These are phyloP conservation scores for Trichonephila clavata DNA, from an alignment of 1,140 invertebrate species.

Conservation along the genomic window DNA sequence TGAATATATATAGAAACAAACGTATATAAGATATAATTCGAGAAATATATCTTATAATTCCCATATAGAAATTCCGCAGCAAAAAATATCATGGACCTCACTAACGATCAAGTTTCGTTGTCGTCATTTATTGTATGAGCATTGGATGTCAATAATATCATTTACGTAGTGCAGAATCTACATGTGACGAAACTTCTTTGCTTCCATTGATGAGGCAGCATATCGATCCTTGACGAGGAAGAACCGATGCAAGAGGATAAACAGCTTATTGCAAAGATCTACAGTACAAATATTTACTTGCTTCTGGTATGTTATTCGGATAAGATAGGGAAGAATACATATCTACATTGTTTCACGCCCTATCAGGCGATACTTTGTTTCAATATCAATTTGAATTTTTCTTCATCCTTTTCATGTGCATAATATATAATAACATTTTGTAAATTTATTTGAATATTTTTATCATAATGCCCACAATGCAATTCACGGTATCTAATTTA, in stretches of 20 bases:
- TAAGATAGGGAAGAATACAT: not conserved
- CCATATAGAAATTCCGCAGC: too few relatives aligned
- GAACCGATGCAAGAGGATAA: slow-evolving; percentile 14
- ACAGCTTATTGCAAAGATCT: slow-evolving; percentile 14
- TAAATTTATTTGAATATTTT: too few relatives aligned
- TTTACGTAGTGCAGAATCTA: not conserved
- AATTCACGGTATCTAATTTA: too few relatives aligned
- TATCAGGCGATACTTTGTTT: too few relatives aligned
- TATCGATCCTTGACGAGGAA: not conserved
- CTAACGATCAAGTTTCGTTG: not conserved
- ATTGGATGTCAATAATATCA: not conserved
- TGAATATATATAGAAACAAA: too few relatives aligned
- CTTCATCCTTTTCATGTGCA: too few relatives aligned
- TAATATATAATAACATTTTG: too few relatives aligned
- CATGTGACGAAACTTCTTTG: not conserved
- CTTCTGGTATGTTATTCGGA: not conserved
- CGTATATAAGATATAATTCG: too few relatives aligned
- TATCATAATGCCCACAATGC: too few relatives aligned
- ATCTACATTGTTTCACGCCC: not conserved
- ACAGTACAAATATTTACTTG: not conserved
- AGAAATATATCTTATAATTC: too few relatives aligned
- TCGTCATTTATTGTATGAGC: not conserved
- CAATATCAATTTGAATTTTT: too few relatives aligned
- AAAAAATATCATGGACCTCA: too few relatives aligned
- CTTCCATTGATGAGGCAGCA: slow-evolving; percentile 2